These are phyloP conservation scores for Heterodera carotae DNA, from an alignment of 1,140 invertebrate genomes.

Conservation along the genomic window DNA sequence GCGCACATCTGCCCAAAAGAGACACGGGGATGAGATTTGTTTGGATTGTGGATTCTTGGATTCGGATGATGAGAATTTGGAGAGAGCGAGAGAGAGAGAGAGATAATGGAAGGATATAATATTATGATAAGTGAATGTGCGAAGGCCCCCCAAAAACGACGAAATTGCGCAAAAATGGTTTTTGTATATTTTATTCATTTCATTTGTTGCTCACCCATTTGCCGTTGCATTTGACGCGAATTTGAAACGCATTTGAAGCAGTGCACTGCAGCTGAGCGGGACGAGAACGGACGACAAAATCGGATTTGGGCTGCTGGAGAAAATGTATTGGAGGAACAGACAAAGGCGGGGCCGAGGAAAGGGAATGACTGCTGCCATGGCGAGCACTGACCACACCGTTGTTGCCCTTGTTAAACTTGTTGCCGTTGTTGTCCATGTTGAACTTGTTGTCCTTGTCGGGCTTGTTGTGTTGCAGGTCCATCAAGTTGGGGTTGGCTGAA, in stretches of 20 bases:
- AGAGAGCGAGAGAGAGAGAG: too few species aligned
- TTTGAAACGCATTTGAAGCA: constrained; percentile 53
- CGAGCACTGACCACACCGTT: too few species aligned
- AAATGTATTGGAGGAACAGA: constrained; percentile 14
- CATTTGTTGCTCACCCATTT: constrained; percentile 57
- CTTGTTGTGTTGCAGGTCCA: constrained; percentile 2
- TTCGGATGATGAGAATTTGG: neutral
- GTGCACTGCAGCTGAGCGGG: constrained; percentile 52
- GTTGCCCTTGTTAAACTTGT: too few species aligned
- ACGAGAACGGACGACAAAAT: constrained; percentile 54
- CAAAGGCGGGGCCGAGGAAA: neutral
- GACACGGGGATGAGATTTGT: neutral
- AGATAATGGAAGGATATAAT: too few species aligned
- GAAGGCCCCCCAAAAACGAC: too few species aligned
- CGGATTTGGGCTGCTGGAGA: constrained; percentile 52
- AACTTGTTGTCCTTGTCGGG: too few species aligned
- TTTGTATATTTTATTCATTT: too few species aligned
- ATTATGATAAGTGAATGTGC: too few species aligned
- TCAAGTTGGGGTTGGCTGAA: neutral
- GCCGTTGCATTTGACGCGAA: constrained; percentile 62
- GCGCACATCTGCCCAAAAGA: constrained; percentile 2
- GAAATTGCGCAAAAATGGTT: too few species aligned
- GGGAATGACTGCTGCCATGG: neutral
- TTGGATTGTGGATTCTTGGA: neutral
- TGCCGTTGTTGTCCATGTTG: too few species aligned